phyloP scores from a whole-genome alignment of 2,113 vertebrate genomes.

The Mustela lutreola region DNA sequence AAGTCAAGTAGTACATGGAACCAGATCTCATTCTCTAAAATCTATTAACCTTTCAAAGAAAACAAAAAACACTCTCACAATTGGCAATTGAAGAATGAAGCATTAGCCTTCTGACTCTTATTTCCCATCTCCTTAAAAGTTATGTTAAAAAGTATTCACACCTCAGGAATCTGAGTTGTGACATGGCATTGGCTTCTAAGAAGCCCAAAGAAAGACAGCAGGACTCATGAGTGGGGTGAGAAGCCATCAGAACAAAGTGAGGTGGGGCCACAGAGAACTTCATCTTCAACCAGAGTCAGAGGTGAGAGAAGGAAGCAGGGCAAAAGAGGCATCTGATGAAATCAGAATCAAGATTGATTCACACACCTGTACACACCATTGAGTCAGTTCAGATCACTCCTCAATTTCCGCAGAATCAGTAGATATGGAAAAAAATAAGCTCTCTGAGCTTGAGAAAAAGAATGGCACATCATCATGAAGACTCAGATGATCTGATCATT shows the following conservation, averaged over 20 bases:
- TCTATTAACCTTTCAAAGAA: not conserved
- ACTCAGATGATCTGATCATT: not conserved
- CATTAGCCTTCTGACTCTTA: not conserved
- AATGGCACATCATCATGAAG: not conserved
- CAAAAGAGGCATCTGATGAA: fast-evolving
- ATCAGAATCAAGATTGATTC: not conserved
- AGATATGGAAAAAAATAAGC: not conserved
- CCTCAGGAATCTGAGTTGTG: not conserved
- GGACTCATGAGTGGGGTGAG: not conserved
- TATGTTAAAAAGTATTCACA: not conserved
- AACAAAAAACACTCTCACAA: not conserved
- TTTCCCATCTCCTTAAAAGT: not conserved
- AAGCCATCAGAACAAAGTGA: not conserved
- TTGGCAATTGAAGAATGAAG: not conserved
- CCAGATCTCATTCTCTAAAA: not conserved
- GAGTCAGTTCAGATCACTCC: not conserved
- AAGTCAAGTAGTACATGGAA: not conserved
- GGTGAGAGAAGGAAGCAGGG: not conserved
- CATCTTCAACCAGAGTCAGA: not conserved
- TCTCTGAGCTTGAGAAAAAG: not conserved
- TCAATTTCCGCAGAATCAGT: not conserved
- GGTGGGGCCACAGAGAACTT: fast-evolving
- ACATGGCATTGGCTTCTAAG: fast-evolving
- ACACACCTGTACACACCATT: not conserved
- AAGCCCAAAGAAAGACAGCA: not conserved